Evolutionary conservation across 2,888 invertebrate species (phyloP).

Genomic region (Cataglyphis altisquamis): DNA sequence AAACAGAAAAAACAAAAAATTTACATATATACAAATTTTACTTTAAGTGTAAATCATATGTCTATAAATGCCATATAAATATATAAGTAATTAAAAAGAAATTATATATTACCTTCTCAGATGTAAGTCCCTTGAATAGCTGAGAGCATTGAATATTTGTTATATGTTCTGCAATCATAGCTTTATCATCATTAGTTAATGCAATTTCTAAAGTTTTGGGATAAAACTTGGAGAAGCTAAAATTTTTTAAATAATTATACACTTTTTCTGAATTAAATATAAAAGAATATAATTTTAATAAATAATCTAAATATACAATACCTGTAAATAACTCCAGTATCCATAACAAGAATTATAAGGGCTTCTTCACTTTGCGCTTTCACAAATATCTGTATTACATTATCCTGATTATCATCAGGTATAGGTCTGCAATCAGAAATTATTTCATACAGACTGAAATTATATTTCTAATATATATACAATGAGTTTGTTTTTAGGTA

Average conservation of each 20-base stretch:
- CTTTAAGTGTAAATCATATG: not conserved
- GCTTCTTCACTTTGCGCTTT: conserved; percentile 54
- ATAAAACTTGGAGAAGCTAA: conserved; percentile 67
- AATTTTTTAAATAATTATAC: conserved; percentile 30
- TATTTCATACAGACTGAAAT: conserved; percentile 40
- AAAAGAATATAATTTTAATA: conserved; percentile 36
- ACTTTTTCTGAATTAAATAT: not conserved
- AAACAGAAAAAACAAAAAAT: not conserved
- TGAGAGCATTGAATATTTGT: conserved; percentile 65
- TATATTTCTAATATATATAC: conserved; percentile 1
- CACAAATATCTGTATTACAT: conserved; percentile 71
- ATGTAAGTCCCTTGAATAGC: conserved; percentile 67
- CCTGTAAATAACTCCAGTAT: conserved; percentile 75
- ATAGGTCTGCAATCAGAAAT: conserved; percentile 60
- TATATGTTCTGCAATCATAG: conserved; percentile 52
- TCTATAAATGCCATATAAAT: not conserved
- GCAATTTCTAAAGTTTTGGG: conserved; percentile 58
- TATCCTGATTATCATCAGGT: conserved; percentile 34
- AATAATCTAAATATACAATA: conserved; percentile 58
- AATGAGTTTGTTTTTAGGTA: not conserved
- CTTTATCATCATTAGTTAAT: conserved; percentile 59
- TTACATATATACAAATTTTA: not conserved
- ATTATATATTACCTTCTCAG: conserved; percentile 55
- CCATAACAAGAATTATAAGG: conserved; percentile 69
- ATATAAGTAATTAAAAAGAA: not conserved